Evolutionary conservation across 2,797 vertebrate species (phyloP), one percentile per base, ranked within the genome.

Genomic region (Macroramphosus scolopax): DNA sequence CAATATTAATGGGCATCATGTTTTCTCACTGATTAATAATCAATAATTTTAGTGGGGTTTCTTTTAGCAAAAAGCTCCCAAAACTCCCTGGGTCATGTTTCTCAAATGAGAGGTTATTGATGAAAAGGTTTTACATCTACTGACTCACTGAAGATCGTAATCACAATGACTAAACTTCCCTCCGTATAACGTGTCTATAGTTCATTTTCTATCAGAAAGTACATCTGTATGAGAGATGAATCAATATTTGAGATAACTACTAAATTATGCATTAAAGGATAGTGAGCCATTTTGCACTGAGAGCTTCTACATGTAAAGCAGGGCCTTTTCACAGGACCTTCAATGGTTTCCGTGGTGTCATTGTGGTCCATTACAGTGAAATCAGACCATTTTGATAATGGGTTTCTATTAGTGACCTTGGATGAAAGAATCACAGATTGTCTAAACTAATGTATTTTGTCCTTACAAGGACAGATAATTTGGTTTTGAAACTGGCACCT

Each of bases 321-420:
- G 77, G 60, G 62, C 37, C 72, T 68, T 80, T 86, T 81, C 77
- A 68, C 61, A 17, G 59, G 80, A 75, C 78, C 73, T 80, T 78
- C 70, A 66, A 68, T 69, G 69, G 73, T 75, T 78, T 72, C 78
- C 10, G 72, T 77, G 69, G 67, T 78, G 74, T 85, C 84, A 87
- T 82, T 81, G 81, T 80, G 67, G 58, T 59, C 82, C 78, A 85
- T 86, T 88, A 81, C 75, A 79, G 59, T 73, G 63, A 81, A 87
- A 82, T 82, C 79, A 80, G 77, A 84, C 81, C 85, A 86, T 79
- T 85, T 88, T 73, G 74, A 85, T 88, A 88, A 87, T 86, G 84
- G 81, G 52, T 75, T 85, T 85, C 83, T 80, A 85, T 88, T 82
- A 85, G 86, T 83, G 72, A 78, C 82, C 81, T 84, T 72, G 81